Conservation (phyloP, 2,113 vertebrate species). For the Sebastes fasciatus region DNA sequence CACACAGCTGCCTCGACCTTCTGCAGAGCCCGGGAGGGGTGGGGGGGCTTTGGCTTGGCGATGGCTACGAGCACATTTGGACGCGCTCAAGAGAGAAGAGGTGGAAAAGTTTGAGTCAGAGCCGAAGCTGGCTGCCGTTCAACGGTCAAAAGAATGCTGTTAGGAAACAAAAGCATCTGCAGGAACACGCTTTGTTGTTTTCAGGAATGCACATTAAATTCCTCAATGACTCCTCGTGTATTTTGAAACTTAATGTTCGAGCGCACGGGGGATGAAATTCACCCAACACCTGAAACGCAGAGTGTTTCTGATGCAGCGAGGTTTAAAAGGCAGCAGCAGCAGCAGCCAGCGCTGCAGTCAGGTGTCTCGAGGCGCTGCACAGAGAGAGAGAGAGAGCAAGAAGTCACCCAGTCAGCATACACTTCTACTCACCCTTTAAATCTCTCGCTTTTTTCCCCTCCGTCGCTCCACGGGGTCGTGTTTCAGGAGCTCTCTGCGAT, state of each 20-base stretch:
- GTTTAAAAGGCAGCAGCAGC: constrained; percentile 43
- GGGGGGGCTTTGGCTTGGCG: constrained; percentile 31
- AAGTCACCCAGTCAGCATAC: constrained; percentile 62
- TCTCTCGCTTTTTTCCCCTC: constrained; percentile 61
- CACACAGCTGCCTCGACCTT: constrained; percentile 67
- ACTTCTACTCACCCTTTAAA: constrained; percentile 71
- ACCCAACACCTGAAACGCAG: constrained; percentile 43
- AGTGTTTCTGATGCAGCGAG: constrained; percentile 23
- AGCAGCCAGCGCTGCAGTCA: constrained; percentile 54
- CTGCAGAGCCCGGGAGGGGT: constrained; percentile 18
- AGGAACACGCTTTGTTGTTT: constrained; percentile 31
- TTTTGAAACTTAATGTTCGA: constrained; percentile 20
- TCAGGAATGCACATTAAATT: constrained; percentile 36
- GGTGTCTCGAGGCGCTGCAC: constrained; percentile 48
- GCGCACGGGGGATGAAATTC: constrained; percentile 30
- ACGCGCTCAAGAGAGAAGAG: constrained; percentile 64
- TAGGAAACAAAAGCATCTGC: constrained; percentile 46
- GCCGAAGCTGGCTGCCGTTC: constrained; percentile 45
- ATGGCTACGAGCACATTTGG: constrained; percentile 37
- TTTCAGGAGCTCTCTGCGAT: constrained; percentile 71
- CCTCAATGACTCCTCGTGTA: constrained; percentile 30
- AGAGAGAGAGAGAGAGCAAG: constrained; percentile 25
- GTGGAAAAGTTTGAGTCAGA: constrained; percentile 70
- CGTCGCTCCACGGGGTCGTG: constrained; percentile 42
- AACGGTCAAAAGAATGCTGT: constrained; percentile 37